Percentiles rank a stretch among this genome's conserved stretches.
Conservation (phyloP, 2,888 invertebrate genomes). For the Eupithecia pulchellata region DNA sequence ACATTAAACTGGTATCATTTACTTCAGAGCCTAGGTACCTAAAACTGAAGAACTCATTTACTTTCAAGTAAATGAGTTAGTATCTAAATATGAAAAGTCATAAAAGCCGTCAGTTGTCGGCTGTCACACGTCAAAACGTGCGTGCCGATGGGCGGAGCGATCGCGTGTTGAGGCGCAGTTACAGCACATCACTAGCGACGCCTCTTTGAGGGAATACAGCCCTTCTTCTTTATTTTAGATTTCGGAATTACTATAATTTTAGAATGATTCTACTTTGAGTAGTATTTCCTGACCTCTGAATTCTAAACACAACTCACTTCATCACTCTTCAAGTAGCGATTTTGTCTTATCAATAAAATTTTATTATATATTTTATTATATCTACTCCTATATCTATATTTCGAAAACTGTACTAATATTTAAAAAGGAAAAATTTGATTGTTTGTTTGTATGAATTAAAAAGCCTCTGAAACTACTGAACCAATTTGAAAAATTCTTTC, state of each 20-base stretch:
- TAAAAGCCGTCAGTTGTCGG: slow-evolving; percentile 26
- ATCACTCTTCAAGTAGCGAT: not conserved
- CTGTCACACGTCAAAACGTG: slow-evolving; percentile 57
- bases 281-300: not conserved
- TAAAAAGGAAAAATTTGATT: no score
- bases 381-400: no score
- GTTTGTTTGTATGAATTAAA: no score
- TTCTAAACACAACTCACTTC: not conserved
- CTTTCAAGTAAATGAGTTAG: slow-evolving; percentile 2
- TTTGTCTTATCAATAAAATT: not conserved
- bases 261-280: not conserved
- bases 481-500: no score
- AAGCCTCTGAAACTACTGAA: no score
- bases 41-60: not conserved
- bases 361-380: no score
- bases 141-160: slow-evolving; percentile 81
- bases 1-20: not conserved
- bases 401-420: no score
- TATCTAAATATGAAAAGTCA: not conserved
- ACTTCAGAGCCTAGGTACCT: not conserved
- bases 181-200: slow-evolving; percentile 82
- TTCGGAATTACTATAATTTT: not conserved
- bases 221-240: slow-evolving; percentile 10
- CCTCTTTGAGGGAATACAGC: slow-evolving; percentile 52
- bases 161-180: slow-evolving; percentile 79